Base-by-base conservation (phyloP, 2,888 invertebrate genomes). In the Hirtodrosophila histrioides region DNA sequence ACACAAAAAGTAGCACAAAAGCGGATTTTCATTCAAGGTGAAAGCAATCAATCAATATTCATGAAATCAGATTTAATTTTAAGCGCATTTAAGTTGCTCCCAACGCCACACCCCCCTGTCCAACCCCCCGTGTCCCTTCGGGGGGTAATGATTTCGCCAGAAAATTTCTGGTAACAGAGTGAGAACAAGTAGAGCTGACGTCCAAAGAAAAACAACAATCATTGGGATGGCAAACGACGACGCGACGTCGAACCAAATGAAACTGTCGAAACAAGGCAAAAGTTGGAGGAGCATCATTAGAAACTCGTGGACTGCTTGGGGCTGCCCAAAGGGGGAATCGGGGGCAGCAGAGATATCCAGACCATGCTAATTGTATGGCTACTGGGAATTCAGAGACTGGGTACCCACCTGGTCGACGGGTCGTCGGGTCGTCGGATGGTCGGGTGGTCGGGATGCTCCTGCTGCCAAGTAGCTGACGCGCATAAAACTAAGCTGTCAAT, bases 21-120 rank as follows among this genome's bases (percentile, higher is more conserved):
- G 84, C 84, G 84, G 86, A 85, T 84, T 86, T 85, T 86, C 76
- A 86, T 86, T 86, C 86, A 86, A 86, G 86, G 86, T 86, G 86
- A 86, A 86, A 86, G 86, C 86, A 86, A 86, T 86, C 86, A 86
- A 86, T 86, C 86, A 86, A 86, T 86, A 86, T 86, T 86, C 86
- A 86, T 86, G 86, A 86, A 86, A 86, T 86, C 86, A 85, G 85
- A 85, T 85, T 85, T 82, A 84, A 86, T 85, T 83, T 85, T 86
- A 86, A 85, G 85, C 85, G 86, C 76, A 85, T 86, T 85, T 85
- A 85, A 85, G 83, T 83, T 79, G 58, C 70, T 64, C 57, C 69
- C 68, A 62, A 53, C 45, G 40, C 12, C 70, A 31, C 41, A 11
- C 51, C 60, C 37, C 24, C 41, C 2, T 3, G 9, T 31, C 17